Conservation (phyloP, 2,113 vertebrate genomes). For the Myiozetetes cayanensis region DNA sequence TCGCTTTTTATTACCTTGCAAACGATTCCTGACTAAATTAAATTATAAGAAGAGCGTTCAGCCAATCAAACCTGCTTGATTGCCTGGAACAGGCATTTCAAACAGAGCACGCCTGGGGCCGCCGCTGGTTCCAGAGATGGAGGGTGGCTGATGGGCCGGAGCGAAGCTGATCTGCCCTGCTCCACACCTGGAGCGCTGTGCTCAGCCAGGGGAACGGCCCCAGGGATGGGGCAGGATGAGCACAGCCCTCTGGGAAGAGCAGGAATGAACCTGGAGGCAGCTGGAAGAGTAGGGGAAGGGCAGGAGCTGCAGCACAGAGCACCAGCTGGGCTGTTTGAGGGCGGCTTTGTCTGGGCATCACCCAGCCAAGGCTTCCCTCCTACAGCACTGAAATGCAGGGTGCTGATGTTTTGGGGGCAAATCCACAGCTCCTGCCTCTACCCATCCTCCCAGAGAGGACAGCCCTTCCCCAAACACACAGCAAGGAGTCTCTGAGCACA, state of each 20-base stretch:
- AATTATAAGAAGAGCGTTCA: conserved; percentile 48
- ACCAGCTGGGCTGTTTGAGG: not conserved
- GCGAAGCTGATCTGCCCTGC: not conserved
- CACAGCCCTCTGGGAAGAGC: not conserved
- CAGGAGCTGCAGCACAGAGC: not conserved
- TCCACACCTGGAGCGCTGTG: not conserved
- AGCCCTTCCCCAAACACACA: not conserved
- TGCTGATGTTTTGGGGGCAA: not conserved
- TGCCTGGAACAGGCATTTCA: conserved; percentile 52
- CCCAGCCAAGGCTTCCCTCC: not conserved
- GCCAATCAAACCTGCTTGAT: conserved; percentile 52
- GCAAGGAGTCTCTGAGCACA: not conserved
- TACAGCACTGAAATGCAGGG: not conserved
- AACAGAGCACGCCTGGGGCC: not conserved
- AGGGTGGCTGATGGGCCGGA: not conserved
- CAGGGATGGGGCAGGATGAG: not conserved
- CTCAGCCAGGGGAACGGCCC: not conserved
- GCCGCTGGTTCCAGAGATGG: not conserved
- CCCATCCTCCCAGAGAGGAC: not conserved
- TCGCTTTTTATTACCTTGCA: conserved; percentile 56
- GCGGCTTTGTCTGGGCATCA: rapidly evolving
- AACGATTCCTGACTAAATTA: conserved; percentile 60
- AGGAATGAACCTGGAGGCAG: not conserved
- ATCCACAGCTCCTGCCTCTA: not conserved
- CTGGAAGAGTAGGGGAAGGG: not conserved